Evolutionary conservation across 2,888 invertebrate genomes (phyloP).

Genomic region (Drosophila algonquin): DNA sequence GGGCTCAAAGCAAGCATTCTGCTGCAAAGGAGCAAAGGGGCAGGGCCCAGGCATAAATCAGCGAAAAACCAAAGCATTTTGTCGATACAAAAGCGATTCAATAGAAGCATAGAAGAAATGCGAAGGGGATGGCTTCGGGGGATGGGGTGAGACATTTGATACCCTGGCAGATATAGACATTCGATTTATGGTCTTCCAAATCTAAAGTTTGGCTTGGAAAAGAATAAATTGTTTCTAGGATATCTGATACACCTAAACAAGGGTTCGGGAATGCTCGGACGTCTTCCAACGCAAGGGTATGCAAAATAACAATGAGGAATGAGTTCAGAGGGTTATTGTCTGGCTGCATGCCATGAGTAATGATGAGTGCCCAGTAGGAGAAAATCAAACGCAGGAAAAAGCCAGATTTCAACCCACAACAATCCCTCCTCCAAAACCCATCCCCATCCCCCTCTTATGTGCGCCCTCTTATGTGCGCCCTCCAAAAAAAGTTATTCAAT

Average conservation of each 20-base stretch:
- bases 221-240: not conserved
- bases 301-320: no score
- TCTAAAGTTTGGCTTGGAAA: not conserved
- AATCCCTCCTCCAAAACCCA: not conserved
- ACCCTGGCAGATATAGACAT: not conserved
- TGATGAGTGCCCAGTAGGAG: conserved; percentile 16
- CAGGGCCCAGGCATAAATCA: conserved; percentile 41
- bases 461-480: not conserved
- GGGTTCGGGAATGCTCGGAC: not conserved
- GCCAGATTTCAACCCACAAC: conserved; percentile 9
- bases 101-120: no score
- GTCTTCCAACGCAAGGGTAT: no score
- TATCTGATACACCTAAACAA: not conserved
- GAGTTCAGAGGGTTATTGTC: conserved; percentile 12
- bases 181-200: not conserved
- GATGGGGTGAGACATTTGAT: not conserved
- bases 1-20: conserved; percentile 55
- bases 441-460: no score
- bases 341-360: conserved; percentile 26
- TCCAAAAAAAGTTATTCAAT: not conserved
- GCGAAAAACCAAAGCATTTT: conserved; percentile 31
- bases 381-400: conserved; percentile 14
- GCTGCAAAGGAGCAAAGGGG: not conserved
- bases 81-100: conserved; percentile 26
- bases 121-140: no score